Percentiles rank a stretch among this genome's conserved stretches.
phyloP scores from a whole-genome alignment of 2,888 invertebrate genomes.

The Calliopum simillimum region DNA sequence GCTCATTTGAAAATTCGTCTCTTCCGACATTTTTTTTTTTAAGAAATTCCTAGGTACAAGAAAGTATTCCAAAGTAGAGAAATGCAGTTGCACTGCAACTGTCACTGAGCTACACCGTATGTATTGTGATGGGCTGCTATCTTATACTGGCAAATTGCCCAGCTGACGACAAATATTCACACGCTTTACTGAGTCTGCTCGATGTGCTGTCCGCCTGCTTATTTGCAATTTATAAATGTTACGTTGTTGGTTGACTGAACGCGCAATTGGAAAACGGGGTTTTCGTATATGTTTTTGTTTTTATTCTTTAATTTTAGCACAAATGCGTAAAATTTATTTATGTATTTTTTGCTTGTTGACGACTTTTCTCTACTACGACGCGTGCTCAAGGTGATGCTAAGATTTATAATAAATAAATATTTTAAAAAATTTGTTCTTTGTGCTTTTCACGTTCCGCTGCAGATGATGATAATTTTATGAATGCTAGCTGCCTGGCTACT shows the following conservation, averaged over 20 bases:
- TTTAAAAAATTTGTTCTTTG: constrained; percentile 10
- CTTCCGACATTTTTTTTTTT: constrained; percentile 44
- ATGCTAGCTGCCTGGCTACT: constrained; percentile 3
- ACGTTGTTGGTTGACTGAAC: constrained; percentile 18
- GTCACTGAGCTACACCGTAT: constrained; percentile 10
- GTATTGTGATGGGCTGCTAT: constrained; percentile 19
- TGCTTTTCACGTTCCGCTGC: background rate
- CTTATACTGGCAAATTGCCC: constrained; percentile 28
- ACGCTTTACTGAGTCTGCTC: background rate
- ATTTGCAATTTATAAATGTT: background rate
- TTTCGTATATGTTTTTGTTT: constrained; percentile 3
- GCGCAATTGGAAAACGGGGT: constrained; percentile 1
- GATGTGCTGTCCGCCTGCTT: background rate
- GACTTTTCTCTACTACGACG: constrained; percentile 6
- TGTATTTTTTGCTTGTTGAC: background rate
- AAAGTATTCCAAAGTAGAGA: background rate
- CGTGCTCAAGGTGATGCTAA: constrained; percentile 11
- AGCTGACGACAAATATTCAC: constrained; percentile 4
- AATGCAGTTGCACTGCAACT: background rate
- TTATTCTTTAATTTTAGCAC: constrained; percentile 16
- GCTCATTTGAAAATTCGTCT: constrained; percentile 45
- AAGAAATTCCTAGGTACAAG: background rate
- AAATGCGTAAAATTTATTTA: constrained; percentile 28
- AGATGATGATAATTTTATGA: background rate
- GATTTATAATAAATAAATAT: background rate